These are phyloP conservation scores for Enteromius paludinosus DNA, from an alignment of 2,797 vertebrate genomes.

Conservation along the genomic window DNA sequence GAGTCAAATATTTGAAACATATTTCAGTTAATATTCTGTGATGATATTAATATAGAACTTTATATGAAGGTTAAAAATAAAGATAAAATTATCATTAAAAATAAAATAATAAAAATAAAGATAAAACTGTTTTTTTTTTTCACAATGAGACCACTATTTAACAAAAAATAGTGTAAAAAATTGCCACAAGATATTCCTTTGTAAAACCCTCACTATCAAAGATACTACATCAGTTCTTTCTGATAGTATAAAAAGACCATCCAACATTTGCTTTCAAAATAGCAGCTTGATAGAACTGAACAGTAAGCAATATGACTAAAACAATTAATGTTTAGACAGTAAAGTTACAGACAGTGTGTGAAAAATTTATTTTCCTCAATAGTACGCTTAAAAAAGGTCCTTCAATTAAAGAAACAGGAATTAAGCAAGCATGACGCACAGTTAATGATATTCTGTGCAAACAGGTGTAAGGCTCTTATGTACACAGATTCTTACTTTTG, in stretches of 20 bases:
- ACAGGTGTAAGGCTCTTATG: slow-evolving; percentile 57
- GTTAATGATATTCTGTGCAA: slow-evolving; percentile 52
- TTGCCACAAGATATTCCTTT: slow-evolving; percentile 36
- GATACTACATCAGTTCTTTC: slow-evolving; percentile 21
- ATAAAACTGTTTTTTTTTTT: neutral
- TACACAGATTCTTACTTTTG: slow-evolving; percentile 46
- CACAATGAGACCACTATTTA: slow-evolving; percentile 37
- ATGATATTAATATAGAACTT: slow-evolving; percentile 29
- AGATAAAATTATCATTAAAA: neutral
- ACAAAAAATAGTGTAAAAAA: slow-evolving; percentile 33
- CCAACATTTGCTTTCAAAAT: slow-evolving; percentile 57
- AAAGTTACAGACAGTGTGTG: slow-evolving; percentile 7
- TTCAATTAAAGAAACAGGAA: slow-evolving; percentile 54
- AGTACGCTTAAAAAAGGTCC: slow-evolving; percentile 47
- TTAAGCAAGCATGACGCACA: slow-evolving; percentile 44
- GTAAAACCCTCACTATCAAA: slow-evolving; percentile 37
- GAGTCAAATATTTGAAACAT: neutral
- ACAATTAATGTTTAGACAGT: slow-evolving; percentile 26
- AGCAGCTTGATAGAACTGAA: slow-evolving; percentile 69
- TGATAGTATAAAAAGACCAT: slow-evolving; percentile 31
- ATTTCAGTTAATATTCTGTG: slow-evolving; percentile 1
- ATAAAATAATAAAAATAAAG: slow-evolving; percentile 10
- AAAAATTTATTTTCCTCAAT: slow-evolving; percentile 20
- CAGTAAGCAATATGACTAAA: slow-evolving; percentile 1
- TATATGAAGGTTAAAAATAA: slow-evolving; percentile 26